phyloP scores from a whole-genome alignment of 2,888 invertebrate species.

The Eupithecia vulgata region DNA sequence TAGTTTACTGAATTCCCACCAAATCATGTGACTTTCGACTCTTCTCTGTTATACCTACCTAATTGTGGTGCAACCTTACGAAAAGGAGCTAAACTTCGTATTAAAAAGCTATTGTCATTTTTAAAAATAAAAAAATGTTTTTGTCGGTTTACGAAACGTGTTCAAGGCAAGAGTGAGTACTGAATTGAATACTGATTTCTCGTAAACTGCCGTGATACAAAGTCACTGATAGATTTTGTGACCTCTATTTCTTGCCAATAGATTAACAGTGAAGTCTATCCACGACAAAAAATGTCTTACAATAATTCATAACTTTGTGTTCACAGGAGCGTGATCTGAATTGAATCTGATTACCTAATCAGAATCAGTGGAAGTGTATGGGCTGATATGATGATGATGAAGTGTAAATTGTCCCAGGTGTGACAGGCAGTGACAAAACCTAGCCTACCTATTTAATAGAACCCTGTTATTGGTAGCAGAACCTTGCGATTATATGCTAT shows the following conservation, averaged over 20 bases:
- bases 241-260: not conserved
- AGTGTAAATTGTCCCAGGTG: too few species aligned
- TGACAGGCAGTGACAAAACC: not conserved
- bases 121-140: not conserved
- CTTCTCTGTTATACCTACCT: slow-evolving; percentile 10
- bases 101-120: not conserved
- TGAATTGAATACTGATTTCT: not conserved
- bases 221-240: too few species aligned
- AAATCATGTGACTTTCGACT: slow-evolving; percentile 28
- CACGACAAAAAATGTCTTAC: not conserved
- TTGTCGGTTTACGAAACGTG: not conserved
- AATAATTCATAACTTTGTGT: too few species aligned
- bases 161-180: not conserved
- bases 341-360: too few species aligned
- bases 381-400: too few species aligned
- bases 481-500: too few species aligned
- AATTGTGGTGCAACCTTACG: not conserved
- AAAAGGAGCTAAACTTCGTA: not conserved
- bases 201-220: too few species aligned
- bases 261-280: not conserved
- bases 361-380: too few species aligned
- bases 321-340: too few species aligned
- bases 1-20: slow-evolving; percentile 56
- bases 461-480: too few species aligned
- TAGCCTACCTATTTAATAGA: too few species aligned